Base-by-base conservation (phyloP, 2,113 vertebrate genomes). In the Sarotherodon lohbergeri region DNA sequence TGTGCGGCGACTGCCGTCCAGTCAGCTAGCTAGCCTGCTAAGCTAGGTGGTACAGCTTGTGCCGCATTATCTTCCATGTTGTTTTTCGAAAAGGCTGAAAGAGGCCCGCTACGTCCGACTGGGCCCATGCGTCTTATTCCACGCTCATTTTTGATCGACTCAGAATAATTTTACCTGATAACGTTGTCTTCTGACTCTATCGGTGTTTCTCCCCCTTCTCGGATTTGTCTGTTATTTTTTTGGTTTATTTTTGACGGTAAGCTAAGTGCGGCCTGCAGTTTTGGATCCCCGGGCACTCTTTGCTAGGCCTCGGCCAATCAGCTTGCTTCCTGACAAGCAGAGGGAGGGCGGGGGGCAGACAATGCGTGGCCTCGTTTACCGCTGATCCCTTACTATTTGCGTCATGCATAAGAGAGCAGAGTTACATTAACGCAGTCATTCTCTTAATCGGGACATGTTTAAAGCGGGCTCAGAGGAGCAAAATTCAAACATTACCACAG, bases 301-400 rank as follows among this genome's bases (percentile, higher is more conserved):
- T 97, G 94, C 95, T 95, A 96, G 97, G 96, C 96, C 97, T 96
- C 95, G 96, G 96, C 97, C 97, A 97, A 98, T 97, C 97, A 97
- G 96, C 96, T 95, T 96, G 94, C 95, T 94, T 95, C 92, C 94
- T 95, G 94, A 95, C 96, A 88, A 95, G 91, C 94, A 89, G 92
- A 95, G 94, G 95, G 95, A 94, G 96, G 95, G 96, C 93, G 96
- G 95, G 95, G 95, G 95, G 91, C 91, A 95, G 95, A 95, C 95
- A 95, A 96, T 96, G 96, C 96, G 96, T 96, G 96, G 96, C 96
- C 96, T 97, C 95, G 95, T 96, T 96, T 94, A 93, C 92, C 94
- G 95, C 95, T 94, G 95, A 96, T 96, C 95, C 89, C 90, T 93
- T 95, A 95, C 94, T 90, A 93, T 96, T 93, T 95, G 96, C 97